These are phyloP conservation scores for Tamias sibiricus DNA, from an alignment of 2,113 vertebrate genomes.

Conservation along the genomic window DNA sequence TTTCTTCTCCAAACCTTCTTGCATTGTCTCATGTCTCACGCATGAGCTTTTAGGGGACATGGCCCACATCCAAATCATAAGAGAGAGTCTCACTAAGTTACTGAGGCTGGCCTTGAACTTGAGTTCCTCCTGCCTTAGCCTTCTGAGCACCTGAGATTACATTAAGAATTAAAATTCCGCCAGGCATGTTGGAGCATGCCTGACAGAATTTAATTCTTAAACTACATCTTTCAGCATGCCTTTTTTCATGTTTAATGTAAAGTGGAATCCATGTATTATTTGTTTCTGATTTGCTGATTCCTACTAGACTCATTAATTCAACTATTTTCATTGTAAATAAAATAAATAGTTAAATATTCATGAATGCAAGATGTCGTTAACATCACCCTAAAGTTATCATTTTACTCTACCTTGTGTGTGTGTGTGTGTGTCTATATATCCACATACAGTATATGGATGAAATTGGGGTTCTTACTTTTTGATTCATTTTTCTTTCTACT, in stretches of 20 bases:
- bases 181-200: no score
- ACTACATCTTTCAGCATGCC: background rate
- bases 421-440: background rate
- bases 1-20: no score
- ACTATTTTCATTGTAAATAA: conserved; percentile 15
- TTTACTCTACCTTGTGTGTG: background rate
- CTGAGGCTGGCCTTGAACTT: no score
- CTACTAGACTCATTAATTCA: background rate
- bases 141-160: no score
- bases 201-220: background rate
- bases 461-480: background rate
- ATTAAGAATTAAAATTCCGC: no score
- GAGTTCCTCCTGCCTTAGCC: no score
- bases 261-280: background rate
- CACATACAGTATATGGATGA: background rate
- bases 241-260: background rate
- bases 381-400: background rate
- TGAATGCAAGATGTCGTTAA: background rate
- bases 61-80: no score
- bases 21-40: no score
- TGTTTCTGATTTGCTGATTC: background rate
- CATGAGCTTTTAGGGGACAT: no score
- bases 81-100: no score
- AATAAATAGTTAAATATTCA: background rate
- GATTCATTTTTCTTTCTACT: background rate